These are phyloP conservation scores for Ophraella communa DNA, from an alignment of 2,888 invertebrate genomes.

Conservation along the genomic window DNA sequence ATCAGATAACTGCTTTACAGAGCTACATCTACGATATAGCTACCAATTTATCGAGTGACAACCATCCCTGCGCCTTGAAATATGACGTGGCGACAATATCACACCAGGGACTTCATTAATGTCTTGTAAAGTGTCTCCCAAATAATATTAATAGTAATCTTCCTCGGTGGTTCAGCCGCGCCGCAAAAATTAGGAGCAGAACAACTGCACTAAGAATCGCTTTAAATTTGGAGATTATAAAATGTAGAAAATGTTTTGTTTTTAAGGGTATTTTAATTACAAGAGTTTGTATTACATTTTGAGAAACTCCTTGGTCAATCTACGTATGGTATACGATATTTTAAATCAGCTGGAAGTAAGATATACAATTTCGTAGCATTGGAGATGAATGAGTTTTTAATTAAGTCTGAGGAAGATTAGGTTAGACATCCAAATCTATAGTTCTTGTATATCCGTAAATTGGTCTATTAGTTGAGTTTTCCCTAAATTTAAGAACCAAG, in stretches of 20 bases:
- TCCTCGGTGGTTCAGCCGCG: conserved; percentile 44
- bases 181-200: conserved; percentile 7
- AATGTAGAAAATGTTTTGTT: neutral
- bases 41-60: conserved; percentile 58
- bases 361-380: no score
- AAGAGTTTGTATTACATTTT: no score
- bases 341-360: no score
- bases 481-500: no score
- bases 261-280: no score
- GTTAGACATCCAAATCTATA: no score
- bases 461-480: no score
- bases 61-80: conserved; percentile 54
- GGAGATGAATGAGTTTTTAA: no score
- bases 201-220: conserved; percentile 11
- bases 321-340: no score
- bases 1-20: conserved; percentile 44
- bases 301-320: no score
- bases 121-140: conserved; percentile 61
- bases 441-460: no score
- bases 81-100: conserved; percentile 61
- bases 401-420: no score
- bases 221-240: neutral
- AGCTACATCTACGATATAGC: conserved; percentile 39
- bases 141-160: conserved; percentile 62
- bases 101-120: conserved; percentile 62